A percentile compares a stretch with the other conserved stretches of the same genome.
phyloP scores from a whole-genome alignment of 1,140 invertebrate genomes.

The Maconellicoccus hirsutus region DNA sequence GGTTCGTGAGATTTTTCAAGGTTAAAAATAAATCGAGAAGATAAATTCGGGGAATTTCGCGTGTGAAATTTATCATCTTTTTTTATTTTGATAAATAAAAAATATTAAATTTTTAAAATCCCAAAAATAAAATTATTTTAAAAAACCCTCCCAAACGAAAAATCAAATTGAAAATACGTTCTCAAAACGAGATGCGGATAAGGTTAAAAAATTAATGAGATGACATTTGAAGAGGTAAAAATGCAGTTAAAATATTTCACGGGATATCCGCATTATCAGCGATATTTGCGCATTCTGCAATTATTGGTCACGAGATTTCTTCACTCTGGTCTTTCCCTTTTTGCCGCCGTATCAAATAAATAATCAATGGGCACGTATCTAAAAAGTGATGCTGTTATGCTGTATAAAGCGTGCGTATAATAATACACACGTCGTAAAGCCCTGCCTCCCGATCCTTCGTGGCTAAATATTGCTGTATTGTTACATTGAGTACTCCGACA shows the following conservation, averaged over 20 bases:
- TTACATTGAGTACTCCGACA: not conserved
- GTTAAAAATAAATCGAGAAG: too few relatives aligned
- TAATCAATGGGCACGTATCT: constrained; percentile 8
- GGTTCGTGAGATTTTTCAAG: too few relatives aligned
- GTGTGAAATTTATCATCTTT: too few relatives aligned
- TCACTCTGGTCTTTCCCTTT: not conserved
- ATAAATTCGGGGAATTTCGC: too few relatives aligned
- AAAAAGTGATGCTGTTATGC: not conserved
- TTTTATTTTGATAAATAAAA: too few relatives aligned
- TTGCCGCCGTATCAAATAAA: not conserved
- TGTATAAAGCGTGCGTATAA: not conserved
- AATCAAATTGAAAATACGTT: too few relatives aligned
- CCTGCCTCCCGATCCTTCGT: not conserved
- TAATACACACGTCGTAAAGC: not conserved
- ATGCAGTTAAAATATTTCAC: not conserved
- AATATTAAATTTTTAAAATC: too few relatives aligned
- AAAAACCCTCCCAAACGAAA: too few relatives aligned
- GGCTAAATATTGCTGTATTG: constrained; percentile 8
- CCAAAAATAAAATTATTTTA: too few relatives aligned
- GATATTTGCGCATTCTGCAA: not conserved
- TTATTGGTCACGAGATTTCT: not conserved
- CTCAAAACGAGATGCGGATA: too few relatives aligned
- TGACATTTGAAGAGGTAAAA: not conserved
- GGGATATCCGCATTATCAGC: not conserved
- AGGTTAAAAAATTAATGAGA: not conserved